A percentile compares a stretch with the other conserved stretches of the same genome.
Evolutionary conservation across 2,888 invertebrate species (phyloP).

Genomic region (Drosophila antonietae): DNA sequence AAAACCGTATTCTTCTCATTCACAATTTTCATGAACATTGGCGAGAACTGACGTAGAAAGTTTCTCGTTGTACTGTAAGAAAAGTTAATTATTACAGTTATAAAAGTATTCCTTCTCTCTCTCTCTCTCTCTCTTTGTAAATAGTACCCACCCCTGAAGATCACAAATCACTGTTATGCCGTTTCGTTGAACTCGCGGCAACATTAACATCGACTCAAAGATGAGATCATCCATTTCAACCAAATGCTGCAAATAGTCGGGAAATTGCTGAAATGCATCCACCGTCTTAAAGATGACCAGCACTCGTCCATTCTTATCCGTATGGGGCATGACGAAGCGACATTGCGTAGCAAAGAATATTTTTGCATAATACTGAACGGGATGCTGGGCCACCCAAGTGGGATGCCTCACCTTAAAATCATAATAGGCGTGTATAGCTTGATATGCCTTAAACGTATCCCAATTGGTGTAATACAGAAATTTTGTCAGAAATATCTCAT

Average conservation of each 20-base stretch:
- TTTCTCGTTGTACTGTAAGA: conserved; percentile 73
- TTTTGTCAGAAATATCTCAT: conserved; percentile 78
- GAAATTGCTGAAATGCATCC: conserved; percentile 80
- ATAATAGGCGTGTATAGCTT: conserved; percentile 76
- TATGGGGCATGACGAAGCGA: conserved; percentile 79
- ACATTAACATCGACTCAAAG: conserved; percentile 79
- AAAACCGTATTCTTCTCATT: conserved; percentile 81
- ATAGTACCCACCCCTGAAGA: conserved; percentile 73
- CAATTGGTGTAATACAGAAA: conserved; percentile 74
- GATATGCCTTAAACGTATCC: conserved; percentile 75
- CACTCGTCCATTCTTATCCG: conserved; percentile 81
- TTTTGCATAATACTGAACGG: conserved; percentile 75
- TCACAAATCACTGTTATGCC: conserved; percentile 82
- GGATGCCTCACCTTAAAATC: conserved; percentile 80
- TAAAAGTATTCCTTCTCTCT: neutral
- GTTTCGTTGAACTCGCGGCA: conserved; percentile 79
- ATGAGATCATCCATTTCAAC: conserved; percentile 83
- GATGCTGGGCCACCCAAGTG: conserved; percentile 77
- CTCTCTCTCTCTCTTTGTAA: neutral
- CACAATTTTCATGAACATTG: conserved; percentile 73
- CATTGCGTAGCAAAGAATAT: conserved; percentile 74
- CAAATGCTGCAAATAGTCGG: conserved; percentile 78
- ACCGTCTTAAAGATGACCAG: conserved; percentile 77
- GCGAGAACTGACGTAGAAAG: conserved; percentile 76
- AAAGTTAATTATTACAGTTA: neutral